Evolutionary conservation across 2,888 invertebrate species (phyloP).

Genomic region (Lumbricus terrestris): DNA sequence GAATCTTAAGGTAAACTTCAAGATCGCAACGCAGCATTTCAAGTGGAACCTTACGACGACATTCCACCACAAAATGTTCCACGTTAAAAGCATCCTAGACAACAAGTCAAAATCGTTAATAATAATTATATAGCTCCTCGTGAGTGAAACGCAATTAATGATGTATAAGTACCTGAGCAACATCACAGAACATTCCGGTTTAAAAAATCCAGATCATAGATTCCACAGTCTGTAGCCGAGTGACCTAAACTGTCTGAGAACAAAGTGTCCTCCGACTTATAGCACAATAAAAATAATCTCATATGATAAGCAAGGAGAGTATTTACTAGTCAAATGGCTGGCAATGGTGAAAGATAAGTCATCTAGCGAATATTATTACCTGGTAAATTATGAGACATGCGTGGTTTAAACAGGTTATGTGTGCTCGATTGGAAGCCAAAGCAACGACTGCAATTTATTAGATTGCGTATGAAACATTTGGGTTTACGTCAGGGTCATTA

Average conservation of each 20-base stretch:
- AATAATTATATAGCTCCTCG: too few relatives aligned
- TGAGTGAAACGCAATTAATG: too few relatives aligned
- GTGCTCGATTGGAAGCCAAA: background rate
- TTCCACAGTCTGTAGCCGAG: background rate
- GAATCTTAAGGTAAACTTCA: conserved; percentile 83
- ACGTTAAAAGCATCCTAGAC: conserved; percentile 83
- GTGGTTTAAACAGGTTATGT: background rate
- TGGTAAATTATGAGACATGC: background rate
- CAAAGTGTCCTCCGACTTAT: too few relatives aligned
- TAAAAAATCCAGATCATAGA: background rate
- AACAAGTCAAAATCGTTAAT: background rate
- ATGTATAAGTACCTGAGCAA: background rate
- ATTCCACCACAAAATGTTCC: conserved; percentile 82
- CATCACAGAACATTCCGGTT: background rate
- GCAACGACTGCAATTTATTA: background rate
- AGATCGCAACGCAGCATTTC: conserved; percentile 87
- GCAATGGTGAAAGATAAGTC: background rate
- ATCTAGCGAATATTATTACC: background rate
- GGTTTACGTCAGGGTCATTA: too few relatives aligned
- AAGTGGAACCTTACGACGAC: conserved; percentile 70
- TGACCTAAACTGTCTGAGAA: background rate
- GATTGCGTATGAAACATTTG: too few relatives aligned
- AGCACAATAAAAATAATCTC: background rate
- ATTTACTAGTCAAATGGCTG: background rate
- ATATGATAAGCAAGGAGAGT: background rate